Evolutionary conservation across 2,888 invertebrate species (phyloP), one percentile per base, ranked within the genome.

Genomic region (Dynastes maya): DNA sequence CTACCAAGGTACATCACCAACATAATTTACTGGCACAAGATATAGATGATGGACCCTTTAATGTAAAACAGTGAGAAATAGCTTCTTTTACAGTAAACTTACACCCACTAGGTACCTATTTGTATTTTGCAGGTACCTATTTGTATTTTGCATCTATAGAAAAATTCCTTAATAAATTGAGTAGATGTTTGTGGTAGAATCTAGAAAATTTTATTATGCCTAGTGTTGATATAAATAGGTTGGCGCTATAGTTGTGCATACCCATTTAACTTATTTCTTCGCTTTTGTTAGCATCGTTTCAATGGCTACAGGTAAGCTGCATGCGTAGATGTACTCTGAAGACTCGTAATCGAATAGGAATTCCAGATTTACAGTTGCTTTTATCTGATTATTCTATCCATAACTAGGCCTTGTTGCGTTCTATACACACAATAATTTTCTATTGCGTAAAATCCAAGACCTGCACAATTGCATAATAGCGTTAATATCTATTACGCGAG

Each of bases 401-500:
- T 49, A 68, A 68, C 29, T 68, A 51, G 68, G 27, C 27, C 51
- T 51, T 29, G 27, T 11, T 49, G 51, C 29, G 37, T 40, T 65
- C 40, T 65, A 13, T 16, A 68, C 32, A 63, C 32, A 29, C 32
- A 22, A 32, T 27, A 51, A 68, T 45, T 71, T 71, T 13, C 72
- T 61, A 61, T 72, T 74, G 61, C 72, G 72, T 40, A 74, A 74
- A 74, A 9, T 11, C 16, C 49, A 45, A 45, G 22, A 61, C 63
- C 51, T 45, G 55, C 55, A 37, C 72, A 45, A 61, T 63, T 74
- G 45, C 72, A 63, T 63, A 74, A 74, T 74, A 32, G 22, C 32
- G 29, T 61, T 45, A 74, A 74, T 74, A 63, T 45, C 61, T 63
- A 61, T 74, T 74, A 74, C 72, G 61, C 32, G 13, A 61, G 72